Conservation (phyloP, 64 coral and sea anemone genomes). For the Dendrophyllia cribrosa region DNA sequence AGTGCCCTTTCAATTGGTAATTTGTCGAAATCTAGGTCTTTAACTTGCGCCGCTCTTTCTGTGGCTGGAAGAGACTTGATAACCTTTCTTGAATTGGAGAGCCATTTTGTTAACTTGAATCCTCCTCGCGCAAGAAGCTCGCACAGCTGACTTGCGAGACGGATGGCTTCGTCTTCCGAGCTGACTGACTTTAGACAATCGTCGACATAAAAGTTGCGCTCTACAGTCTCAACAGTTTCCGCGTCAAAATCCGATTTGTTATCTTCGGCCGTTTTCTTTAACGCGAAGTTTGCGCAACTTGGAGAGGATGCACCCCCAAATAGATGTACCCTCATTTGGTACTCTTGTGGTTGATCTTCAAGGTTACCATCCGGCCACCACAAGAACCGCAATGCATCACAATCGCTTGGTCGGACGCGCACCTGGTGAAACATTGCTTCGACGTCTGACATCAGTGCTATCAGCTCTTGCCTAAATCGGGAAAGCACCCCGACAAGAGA, state of each 20-base stretch:
- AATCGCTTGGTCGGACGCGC: slow-evolving; percentile 20
- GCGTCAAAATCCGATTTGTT: slow-evolving; percentile 39
- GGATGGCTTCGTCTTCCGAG: slow-evolving; percentile 3
- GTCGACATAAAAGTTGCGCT: slow-evolving; percentile 31
- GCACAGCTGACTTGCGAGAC: slow-evolving; percentile 1
- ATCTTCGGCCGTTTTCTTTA: slow-evolving; percentile 41
- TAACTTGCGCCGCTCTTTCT: slow-evolving; percentile 6
- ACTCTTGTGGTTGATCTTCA: not conserved
- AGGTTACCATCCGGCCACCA: slow-evolving; percentile 64
- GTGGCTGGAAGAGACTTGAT: slow-evolving; percentile 23
- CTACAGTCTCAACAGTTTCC: slow-evolving; percentile 8
- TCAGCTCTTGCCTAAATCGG: slow-evolving; percentile 27
- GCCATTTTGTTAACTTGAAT: slow-evolving; percentile 57
- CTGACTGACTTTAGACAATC: slow-evolving; percentile 30
- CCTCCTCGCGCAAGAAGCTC: slow-evolving; percentile 16
- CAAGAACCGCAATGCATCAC: not conserved
- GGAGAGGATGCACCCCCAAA: slow-evolving; percentile 50
- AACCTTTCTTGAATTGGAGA: slow-evolving; percentile 43
- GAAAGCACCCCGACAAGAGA: slow-evolving; percentile 47
- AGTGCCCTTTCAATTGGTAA: slow-evolving; percentile 24
- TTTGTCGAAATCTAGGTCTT: slow-evolving; percentile 13
- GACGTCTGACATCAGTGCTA: slow-evolving; percentile 59
- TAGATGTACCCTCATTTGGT: slow-evolving; percentile 62
- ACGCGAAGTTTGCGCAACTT: slow-evolving; percentile 53
- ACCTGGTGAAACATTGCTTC: slow-evolving; percentile 72